Percentiles rank a stretch among this genome's conserved stretches.
Evolutionary conservation across 2,113 vertebrate species (phyloP).

Genomic region (Polypterus bichir): DNA sequence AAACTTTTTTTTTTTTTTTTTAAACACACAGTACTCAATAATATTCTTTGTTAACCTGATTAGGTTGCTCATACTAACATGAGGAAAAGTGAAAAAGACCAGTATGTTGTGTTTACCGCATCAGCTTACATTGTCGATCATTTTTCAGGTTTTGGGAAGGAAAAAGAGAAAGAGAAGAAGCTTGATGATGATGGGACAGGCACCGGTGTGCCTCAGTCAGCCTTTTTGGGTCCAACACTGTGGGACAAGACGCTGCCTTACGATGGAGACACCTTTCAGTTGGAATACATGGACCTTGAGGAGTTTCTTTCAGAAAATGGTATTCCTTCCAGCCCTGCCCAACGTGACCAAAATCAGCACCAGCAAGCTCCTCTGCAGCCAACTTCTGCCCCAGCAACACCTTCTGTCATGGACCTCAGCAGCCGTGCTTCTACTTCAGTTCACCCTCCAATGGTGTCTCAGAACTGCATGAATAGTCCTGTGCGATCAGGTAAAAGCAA

Average conservation of each 20-base stretch:
- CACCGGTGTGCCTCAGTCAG: slow-evolving; percentile 74
- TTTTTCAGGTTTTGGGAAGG: slow-evolving; percentile 72
- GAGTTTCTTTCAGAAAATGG: slow-evolving; percentile 96
- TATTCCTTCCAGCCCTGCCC: slow-evolving; percentile 78
- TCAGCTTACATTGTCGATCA: background rate
- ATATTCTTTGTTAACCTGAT: too few relatives aligned
- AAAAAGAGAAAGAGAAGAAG: slow-evolving; percentile 88
- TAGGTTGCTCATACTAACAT: too few relatives aligned
- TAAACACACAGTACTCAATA: too few relatives aligned
- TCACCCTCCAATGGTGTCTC: slow-evolving; percentile 62
- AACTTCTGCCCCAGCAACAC: slow-evolving; percentile 31
- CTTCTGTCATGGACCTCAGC: slow-evolving; percentile 83
- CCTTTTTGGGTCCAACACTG: slow-evolving; percentile 89
- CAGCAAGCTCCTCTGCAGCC: slow-evolving; percentile 49
- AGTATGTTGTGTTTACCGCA: too few relatives aligned
- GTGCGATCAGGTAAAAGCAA: slow-evolving; percentile 66
- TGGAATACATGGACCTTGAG: slow-evolving; percentile 99
- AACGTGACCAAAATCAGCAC: slow-evolving; percentile 59
- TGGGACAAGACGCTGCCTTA: slow-evolving; percentile 98
- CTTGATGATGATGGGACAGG: slow-evolving; percentile 73
- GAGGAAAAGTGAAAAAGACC: too few relatives aligned
- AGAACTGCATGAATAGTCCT: slow-evolving; percentile 73
- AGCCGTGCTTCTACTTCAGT: slow-evolving; percentile 70
- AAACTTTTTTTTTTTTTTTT: too few relatives aligned
- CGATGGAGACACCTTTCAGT: slow-evolving; percentile 88